Evolutionary conservation across 1,140 invertebrate species (phyloP), one percentile per base, ranked within the genome.

Genomic region (Medauroidea extradentata): DNA sequence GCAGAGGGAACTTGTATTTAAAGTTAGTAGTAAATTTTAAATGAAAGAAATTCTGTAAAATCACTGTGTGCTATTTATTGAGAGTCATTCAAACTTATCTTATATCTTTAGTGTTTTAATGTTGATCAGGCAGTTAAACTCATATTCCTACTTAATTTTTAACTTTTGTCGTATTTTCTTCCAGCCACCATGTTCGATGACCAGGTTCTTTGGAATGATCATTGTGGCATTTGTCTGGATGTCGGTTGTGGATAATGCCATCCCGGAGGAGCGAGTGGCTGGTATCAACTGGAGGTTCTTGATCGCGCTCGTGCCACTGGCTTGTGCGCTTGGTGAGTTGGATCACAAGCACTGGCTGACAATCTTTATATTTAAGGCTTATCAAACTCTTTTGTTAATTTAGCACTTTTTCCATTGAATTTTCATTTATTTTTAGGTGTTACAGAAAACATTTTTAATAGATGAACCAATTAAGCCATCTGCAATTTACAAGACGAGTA

Each of bases 151-250:
- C n/a, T n/a, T n/a, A n/a, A n/a, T n/a, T n/a, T n/a, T n/a, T n/a
- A n/a, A n/a, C n/a, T n/a, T n/a, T n/a, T n/a, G 21, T 19, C 3
- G 21, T 46, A n/a, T 63, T 55, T 67, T 67, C 63, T 77, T 79
- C 52, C 73, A 89, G 84, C 94, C 94, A 7, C 84, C 87, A 38
- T 91, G 90, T 71, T 89, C 87, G 13, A 80, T 83, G 24, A 81
- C 84, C 39, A 79, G 93, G 52, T 92, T 94, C 68, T 75, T 84
- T 52, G 90, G 88, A 7, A 85, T 86, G 69, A 73, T 94, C 34
- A 78, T 89, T 66, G 84, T 94, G 42, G 87, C 87, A 1, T 90
- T 89, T 68, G 75, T 92, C 0, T 93, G 91, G 81, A 89, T 85
- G 0, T 86, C 89, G 66, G 70, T 96, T 29, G 75, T 87, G 55